Base-by-base conservation (phyloP, 1,140 invertebrate species). In the Varroa destructor region DNA sequence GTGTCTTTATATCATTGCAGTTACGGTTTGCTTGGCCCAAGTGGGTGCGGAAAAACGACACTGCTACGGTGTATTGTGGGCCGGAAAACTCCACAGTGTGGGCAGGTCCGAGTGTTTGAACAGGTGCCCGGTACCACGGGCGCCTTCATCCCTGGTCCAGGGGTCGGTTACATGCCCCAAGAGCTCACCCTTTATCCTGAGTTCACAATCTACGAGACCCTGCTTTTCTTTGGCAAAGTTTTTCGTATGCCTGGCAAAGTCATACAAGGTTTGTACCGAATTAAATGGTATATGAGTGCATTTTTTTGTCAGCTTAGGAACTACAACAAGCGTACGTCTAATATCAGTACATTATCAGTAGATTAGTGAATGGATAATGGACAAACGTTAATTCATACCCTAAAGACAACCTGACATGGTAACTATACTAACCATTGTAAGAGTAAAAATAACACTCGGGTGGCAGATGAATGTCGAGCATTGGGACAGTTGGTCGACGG, bases 171-270 rank as follows among this genome's bases (percentile, higher is more conserved):
- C 76, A 93, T 92, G 90, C 90, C 89, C 56, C 82, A 83, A 80
- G 93, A 97, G 81, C 90, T 94, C 40, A 93, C 93, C 0, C 81
- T 97, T 0, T 97, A 93, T 79, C 89, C 89, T 0, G 91, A 96
- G 80, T 94, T 97, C 80, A 90, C 91, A 0, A 97, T 96, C 74
- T 85, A 86, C 73, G 94, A 97, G 79, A 97, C 92, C 0, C 88
- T 97, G 85, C 86, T 89, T 82, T 97, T 95, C 78, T 97, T 97
- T 80, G 93, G 93, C n/a, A 89, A 90, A 84, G 88, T 97, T 75
- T 91, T 93, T 78, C 89, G 90, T 71, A 93, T 97, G 90, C 83
- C 61, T 10, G 37, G 73, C 42, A 74, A 12, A 14, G 40, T 67
- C 61, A n/a, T 67, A 40, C 3, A 67, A 36, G 61, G 61, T 67